Evolutionary conservation across 2,888 invertebrate species (phyloP).

Genomic region (Lepidochrysops patricia): DNA sequence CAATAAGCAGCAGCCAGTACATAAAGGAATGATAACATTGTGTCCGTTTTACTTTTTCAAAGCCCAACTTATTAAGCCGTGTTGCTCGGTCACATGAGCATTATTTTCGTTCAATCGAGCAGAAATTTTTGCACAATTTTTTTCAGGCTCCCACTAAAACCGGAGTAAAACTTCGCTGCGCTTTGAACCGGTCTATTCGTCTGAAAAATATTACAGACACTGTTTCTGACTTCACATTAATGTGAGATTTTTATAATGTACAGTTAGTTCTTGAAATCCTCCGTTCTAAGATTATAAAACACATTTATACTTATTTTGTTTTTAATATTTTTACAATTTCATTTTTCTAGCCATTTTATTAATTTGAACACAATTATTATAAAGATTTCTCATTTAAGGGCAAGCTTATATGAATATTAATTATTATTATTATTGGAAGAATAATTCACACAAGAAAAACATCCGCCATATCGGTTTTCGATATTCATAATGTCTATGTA

Average conservation of each 20-base stretch:
- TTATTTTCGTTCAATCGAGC: slow-evolving; percentile 35
- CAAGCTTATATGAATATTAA: too few species aligned
- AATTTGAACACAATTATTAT: too few species aligned
- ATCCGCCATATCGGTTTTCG: too few species aligned
- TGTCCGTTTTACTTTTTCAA: slow-evolving; percentile 6
- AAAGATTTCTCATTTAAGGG: too few species aligned
- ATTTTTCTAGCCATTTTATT: too few species aligned
- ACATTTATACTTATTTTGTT: too few species aligned
- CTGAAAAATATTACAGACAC: slow-evolving; percentile 29
- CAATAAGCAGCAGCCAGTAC: neutral
- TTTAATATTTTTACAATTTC: too few species aligned
- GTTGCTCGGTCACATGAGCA: slow-evolving; percentile 28
- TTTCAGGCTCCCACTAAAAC: slow-evolving; percentile 27
- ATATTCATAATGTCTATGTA: too few species aligned
- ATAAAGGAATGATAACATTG: slow-evolving; percentile 9
- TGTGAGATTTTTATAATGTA: neutral
- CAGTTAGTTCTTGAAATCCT: too few species aligned
- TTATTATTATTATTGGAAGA: too few species aligned
- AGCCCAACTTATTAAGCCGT: slow-evolving; percentile 16
- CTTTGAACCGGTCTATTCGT: slow-evolving; percentile 34
- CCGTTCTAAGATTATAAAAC: too few species aligned
- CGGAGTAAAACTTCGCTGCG: slow-evolving; percentile 25
- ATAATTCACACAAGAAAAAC: too few species aligned
- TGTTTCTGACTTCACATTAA: neutral
- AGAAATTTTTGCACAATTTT: slow-evolving; percentile 35